These are phyloP conservation scores for Crotalus adamanteus DNA, from an alignment of 2,797 vertebrate species.

Conservation along the genomic window DNA sequence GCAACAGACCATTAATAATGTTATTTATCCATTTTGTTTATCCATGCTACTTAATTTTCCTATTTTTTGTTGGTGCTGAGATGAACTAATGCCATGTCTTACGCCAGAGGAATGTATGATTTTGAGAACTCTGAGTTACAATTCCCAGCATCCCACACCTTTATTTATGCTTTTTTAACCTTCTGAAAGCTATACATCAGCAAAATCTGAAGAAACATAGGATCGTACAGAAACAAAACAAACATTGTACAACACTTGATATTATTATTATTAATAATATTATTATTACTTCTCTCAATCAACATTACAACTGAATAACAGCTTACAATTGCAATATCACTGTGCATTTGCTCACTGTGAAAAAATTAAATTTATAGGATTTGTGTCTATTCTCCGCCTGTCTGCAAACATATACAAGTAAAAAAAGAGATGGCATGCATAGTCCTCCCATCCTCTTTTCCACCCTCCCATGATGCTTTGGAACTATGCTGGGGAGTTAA, in stretches of 20 bases:
- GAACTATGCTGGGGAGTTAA: not conserved
- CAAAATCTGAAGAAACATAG: not conserved
- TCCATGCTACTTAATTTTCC: not conserved
- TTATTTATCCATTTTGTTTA: not conserved
- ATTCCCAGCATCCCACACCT: not conserved
- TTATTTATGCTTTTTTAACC: not conserved
- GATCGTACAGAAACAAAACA: not conserved
- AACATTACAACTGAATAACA: not conserved
- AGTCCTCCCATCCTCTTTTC: not conserved
- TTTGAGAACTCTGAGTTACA: not conserved
- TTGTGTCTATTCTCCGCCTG: not conserved
- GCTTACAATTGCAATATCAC: not conserved
- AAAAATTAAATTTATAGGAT: not conserved
- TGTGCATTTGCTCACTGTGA: not conserved
- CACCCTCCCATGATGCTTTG: not conserved
- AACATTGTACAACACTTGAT: not conserved
- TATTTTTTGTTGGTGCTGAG: not conserved
- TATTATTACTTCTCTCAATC: not conserved
- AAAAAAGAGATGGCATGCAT: not conserved
- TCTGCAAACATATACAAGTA: not conserved
- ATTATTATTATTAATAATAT: too few species aligned
- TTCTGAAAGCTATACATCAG: not conserved
- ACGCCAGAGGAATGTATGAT: not conserved
- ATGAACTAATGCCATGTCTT: not conserved
- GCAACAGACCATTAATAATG: not conserved